phyloP scores from a whole-genome alignment of 1,140 invertebrate species.

The Aphidius ervi region DNA sequence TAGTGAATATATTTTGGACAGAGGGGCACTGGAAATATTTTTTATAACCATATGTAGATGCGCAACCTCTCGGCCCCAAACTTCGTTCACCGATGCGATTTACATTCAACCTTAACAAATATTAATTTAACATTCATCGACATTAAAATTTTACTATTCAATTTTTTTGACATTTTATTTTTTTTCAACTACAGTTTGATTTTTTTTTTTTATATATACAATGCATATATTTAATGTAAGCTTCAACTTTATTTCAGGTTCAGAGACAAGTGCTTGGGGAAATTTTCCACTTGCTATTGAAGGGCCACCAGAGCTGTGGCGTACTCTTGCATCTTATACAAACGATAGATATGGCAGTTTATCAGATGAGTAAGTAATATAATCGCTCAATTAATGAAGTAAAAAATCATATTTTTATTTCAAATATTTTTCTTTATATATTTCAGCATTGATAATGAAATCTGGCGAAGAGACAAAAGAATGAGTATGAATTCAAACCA shows the following conservation, averaged over 20 bases:
- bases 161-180: no score
- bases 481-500: background rate
- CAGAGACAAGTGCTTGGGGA: slow-evolving; percentile 33
- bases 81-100: no score
- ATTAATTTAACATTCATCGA: no score
- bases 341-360: slow-evolving; percentile 26
- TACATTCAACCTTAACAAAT: no score
- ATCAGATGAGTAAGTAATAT: slow-evolving; percentile 34
- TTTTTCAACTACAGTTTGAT: no score
- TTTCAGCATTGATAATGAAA: slow-evolving; percentile 35
- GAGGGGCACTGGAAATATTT: no score
- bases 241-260: slow-evolving; percentile 7
- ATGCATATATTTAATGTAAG: no score
- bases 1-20: no score
- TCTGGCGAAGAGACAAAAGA: slow-evolving; percentile 38
- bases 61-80: no score
- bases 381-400: background rate
- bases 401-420: background rate
- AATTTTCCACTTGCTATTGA: slow-evolving; percentile 44
- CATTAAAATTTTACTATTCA: no score
- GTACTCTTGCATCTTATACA: slow-evolving; percentile 38
- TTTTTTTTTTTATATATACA: no score
- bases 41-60: no score
- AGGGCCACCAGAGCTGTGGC: slow-evolving; percentile 42
- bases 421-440: slow-evolving; percentile 8